Percentiles rank a stretch among this genome's conserved stretches.
Evolutionary conservation across 2,113 vertebrate species (phyloP).

Genomic region (Lipotes vexillifer): DNA sequence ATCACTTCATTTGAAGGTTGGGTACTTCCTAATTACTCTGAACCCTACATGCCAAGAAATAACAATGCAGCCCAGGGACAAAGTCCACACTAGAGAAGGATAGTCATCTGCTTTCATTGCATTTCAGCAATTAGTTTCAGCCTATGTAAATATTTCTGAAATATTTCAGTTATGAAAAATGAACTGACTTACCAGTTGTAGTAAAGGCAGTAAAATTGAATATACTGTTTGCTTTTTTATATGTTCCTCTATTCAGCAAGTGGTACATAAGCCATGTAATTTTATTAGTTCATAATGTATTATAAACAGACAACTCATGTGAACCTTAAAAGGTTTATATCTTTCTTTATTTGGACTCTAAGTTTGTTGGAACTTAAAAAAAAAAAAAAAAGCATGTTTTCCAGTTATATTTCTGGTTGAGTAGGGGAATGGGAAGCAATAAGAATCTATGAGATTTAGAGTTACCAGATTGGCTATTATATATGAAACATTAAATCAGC

Average conservation of each 20-base stretch:
- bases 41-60: not conserved
- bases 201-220: not conserved
- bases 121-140: not conserved
- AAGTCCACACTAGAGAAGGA: not conserved
- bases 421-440: not conserved
- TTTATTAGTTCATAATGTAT: not conserved
- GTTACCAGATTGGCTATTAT: not conserved
- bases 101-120: not conserved
- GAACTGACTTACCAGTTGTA: not conserved
- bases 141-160: not conserved
- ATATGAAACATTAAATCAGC: not conserved
- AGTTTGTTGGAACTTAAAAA: not conserved
- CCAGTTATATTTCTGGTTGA: not conserved
- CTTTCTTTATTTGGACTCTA: not conserved
- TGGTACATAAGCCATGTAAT: not conserved
- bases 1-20: not conserved
- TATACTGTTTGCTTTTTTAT: slow-evolving; percentile 1
- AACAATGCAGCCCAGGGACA: not conserved
- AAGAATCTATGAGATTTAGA: not conserved
- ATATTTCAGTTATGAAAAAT: not conserved
- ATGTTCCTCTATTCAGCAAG: not conserved
- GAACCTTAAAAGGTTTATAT: not conserved
- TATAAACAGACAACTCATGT: not conserved
- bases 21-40: not conserved
- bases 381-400: not conserved